These are phyloP conservation scores for Drosophila mojavensis DNA, from an alignment of 1,140 invertebrate species.

Conservation along the genomic window DNA sequence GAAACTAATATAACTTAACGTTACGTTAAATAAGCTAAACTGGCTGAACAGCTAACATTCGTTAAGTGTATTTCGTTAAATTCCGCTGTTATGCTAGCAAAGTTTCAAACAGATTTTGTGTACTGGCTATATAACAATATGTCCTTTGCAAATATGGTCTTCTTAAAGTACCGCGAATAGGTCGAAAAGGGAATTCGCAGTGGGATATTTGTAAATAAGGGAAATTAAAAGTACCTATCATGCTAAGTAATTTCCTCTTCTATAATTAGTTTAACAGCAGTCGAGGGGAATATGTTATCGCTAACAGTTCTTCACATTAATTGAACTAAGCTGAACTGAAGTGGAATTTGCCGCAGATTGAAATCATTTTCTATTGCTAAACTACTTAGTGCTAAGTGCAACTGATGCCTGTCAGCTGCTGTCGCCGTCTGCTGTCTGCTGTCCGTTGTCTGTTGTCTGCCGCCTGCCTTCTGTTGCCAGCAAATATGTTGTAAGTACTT, in stretches of 20 bases:
- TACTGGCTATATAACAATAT: slow-evolving; percentile 9
- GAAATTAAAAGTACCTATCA: background rate
- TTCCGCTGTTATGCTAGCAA: background rate
- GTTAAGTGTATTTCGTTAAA: background rate
- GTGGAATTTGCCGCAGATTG: slow-evolving; percentile 23
- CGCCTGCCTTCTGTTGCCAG: background rate
- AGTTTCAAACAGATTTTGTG: slow-evolving; percentile 7
- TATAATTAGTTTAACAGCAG: background rate
- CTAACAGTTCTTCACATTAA: background rate
- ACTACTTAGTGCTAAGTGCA: slow-evolving; percentile 65
- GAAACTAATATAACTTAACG: background rate
- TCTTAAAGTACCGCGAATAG: background rate
- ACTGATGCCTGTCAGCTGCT: slow-evolving; percentile 41
- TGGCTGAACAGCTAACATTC: background rate
- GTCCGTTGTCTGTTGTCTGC: slow-evolving; percentile 13
- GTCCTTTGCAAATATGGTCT: background rate
- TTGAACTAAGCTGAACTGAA: background rate
- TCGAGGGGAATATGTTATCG: background rate
- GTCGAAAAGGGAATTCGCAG: slow-evolving; percentile 15
- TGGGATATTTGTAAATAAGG: background rate
- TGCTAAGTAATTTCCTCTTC: background rate
- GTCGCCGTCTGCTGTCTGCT: slow-evolving; percentile 14
- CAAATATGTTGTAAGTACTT: slow-evolving; percentile 55
- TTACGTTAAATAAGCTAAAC: slow-evolving; percentile 14
- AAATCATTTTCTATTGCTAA: slow-evolving; percentile 46